phyloP scores from a whole-genome alignment of 2,888 invertebrate genomes.

The Temnothorax rugatulus region DNA sequence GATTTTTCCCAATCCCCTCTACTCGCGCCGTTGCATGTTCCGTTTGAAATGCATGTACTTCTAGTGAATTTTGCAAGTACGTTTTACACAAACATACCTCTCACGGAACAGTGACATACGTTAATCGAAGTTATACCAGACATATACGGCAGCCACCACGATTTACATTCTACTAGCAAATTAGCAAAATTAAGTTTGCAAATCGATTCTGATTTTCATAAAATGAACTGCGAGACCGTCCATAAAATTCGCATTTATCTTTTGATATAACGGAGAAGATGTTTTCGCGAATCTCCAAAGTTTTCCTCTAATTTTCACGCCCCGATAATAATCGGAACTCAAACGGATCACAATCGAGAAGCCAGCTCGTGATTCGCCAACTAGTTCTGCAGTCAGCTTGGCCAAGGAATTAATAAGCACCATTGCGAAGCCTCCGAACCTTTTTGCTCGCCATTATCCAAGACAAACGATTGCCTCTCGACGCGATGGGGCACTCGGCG shows the following conservation, averaged over 20 bases:
- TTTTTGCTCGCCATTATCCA: constrained; percentile 52
- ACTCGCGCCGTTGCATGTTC: background rate
- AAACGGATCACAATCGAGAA: constrained; percentile 24
- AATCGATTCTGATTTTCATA: background rate
- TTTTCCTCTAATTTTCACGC: constrained; percentile 22
- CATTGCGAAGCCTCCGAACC: constrained; percentile 39
- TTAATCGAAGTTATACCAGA: constrained; percentile 9
- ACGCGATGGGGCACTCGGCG: constrained; percentile 32
- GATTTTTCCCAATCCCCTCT: constrained; percentile 18
- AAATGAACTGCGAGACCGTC: background rate
- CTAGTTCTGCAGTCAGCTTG: constrained; percentile 36
- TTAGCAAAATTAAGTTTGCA: constrained; percentile 20
- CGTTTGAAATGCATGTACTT: constrained; percentile 5
- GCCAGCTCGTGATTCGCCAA: constrained; percentile 32
- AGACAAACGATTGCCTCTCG: constrained; percentile 45
- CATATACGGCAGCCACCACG: background rate
- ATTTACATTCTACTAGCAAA: constrained; percentile 4
- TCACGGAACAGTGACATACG: background rate
- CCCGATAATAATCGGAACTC: constrained; percentile 18
- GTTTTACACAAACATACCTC: background rate
- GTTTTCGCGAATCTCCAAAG: background rate
- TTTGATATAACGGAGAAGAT: background rate
- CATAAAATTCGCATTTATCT: constrained; percentile 11
- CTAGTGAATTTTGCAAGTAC: background rate
- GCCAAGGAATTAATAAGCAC: constrained; percentile 54